Percentiles rank a stretch among this genome's conserved stretches.
Conservation (phyloP, 1,140 invertebrate species). For the Zaprionus vittiger region DNA sequence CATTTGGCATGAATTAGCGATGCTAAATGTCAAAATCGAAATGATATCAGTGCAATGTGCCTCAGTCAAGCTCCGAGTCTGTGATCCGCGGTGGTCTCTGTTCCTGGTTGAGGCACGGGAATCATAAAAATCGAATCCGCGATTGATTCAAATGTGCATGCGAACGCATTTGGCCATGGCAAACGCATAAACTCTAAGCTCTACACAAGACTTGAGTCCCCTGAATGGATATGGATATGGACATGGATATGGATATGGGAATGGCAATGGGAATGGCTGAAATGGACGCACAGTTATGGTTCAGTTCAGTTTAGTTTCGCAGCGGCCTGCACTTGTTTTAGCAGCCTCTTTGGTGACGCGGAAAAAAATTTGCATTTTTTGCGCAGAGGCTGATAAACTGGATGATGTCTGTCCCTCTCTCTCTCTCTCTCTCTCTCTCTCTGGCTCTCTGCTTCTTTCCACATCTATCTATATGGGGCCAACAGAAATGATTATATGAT, state of each 20-base stretch:
- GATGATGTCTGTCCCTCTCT: slow-evolving; percentile 14
- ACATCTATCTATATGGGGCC: background rate
- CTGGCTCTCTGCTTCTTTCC: background rate
- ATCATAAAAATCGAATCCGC: slow-evolving; percentile 61
- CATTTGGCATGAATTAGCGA: slow-evolving; percentile 82
- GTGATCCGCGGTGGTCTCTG: slow-evolving; percentile 34
- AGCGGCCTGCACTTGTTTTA: slow-evolving; percentile 71
- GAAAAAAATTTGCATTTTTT: slow-evolving; percentile 71
- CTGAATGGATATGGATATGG: slow-evolving; percentile 33
- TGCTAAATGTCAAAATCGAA: slow-evolving; percentile 78
- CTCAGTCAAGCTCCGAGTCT: slow-evolving; percentile 38
- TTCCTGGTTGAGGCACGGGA: background rate
- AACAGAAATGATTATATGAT: slow-evolving; percentile 63
- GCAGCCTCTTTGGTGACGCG: slow-evolving; percentile 40
- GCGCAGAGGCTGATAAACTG: slow-evolving; percentile 54
- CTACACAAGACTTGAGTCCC: slow-evolving; percentile 55
- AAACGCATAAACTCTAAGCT: slow-evolving; percentile 67
- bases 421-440: background rate
- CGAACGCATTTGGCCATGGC: slow-evolving; percentile 75
- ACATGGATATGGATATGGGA: slow-evolving; percentile 18
- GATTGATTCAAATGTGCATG: slow-evolving; percentile 80
- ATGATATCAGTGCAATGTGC: slow-evolving; percentile 56
- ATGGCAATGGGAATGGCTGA: slow-evolving; percentile 29
- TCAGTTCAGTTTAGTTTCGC: slow-evolving; percentile 4
- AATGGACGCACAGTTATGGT: slow-evolving; percentile 45